Conservation (phyloP, 2,888 invertebrate genomes). For the Ornithoptera alexandrae region DNA sequence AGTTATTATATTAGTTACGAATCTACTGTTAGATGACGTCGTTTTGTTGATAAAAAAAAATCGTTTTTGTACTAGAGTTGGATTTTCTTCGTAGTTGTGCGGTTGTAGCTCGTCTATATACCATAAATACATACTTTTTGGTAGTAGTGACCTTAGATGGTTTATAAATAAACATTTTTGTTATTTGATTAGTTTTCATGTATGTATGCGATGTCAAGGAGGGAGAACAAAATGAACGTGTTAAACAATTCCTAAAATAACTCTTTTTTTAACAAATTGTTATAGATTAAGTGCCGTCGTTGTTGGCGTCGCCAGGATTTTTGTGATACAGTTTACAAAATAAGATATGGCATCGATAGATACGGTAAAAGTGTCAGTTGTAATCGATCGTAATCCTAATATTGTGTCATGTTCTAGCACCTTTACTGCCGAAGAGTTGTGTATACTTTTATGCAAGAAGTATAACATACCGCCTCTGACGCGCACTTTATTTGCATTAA, state of each 20-base stretch:
- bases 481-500: constrained; percentile 87
- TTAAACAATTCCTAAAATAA: constrained; percentile 38
- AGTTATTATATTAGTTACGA: not conserved
- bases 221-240: constrained; percentile 42
- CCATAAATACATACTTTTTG: constrained; percentile 4
- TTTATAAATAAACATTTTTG: constrained; percentile 48
- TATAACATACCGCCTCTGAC: constrained; percentile 87
- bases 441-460: constrained; percentile 84
- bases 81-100: constrained; percentile 6
- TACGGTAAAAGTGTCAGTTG: constrained; percentile 69
- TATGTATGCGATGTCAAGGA: constrained; percentile 35
- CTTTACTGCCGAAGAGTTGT: constrained; percentile 84
- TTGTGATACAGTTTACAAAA: constrained; percentile 57
- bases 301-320: constrained; percentile 51
- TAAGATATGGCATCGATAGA: constrained; percentile 64
- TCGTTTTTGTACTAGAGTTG: not conserved
- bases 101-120: not conserved
- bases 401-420: constrained; percentile 66
- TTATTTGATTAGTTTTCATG: constrained; percentile 38
- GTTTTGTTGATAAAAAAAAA: not conserved
- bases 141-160: constrained; percentile 40
- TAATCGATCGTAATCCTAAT: constrained; percentile 61
- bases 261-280: constrained; percentile 42
- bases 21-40: not conserved
- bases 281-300: constrained; percentile 51